Conservation (phyloP, 1,140 invertebrate genomes). For the Eurosta solidaginis region DNA sequence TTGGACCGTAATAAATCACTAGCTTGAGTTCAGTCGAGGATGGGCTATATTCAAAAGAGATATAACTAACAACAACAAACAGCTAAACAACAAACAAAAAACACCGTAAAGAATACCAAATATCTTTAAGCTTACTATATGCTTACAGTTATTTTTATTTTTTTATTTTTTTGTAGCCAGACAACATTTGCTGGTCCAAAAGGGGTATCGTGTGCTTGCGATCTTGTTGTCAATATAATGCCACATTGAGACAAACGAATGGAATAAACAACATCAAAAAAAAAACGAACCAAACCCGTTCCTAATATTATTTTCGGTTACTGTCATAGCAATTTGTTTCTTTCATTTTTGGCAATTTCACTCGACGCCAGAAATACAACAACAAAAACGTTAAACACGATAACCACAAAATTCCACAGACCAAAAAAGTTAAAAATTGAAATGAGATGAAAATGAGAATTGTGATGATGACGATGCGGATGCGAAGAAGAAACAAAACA, state of each 20-base stretch:
- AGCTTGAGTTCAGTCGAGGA: neutral
- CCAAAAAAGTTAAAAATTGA: neutral
- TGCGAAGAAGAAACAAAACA: neutral
- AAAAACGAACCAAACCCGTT: neutral
- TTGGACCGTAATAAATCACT: slow-evolving; percentile 26
- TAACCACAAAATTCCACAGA: neutral
- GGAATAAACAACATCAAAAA: no score
- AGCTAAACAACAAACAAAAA: neutral
- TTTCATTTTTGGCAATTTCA: slow-evolving; percentile 11
- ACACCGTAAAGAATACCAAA: neutral
- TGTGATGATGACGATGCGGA: no score
- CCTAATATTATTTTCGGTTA: slow-evolving; percentile 14
- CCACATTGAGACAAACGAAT: neutral
- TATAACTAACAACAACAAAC: neutral
- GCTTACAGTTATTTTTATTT: neutral
- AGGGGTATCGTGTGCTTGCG: neutral
- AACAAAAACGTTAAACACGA: neutral
- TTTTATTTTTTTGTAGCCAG: no score
- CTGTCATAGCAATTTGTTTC: slow-evolving; percentile 15
- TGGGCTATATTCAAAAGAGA: neutral
- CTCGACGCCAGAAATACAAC: neutral
- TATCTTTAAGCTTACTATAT: neutral
- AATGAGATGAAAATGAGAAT: neutral
- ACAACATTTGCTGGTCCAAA: neutral
- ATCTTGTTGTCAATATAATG: slow-evolving; percentile 9